Evolutionary conservation across 2,113 vertebrate genomes (phyloP).

Genomic region (Tetrax tetrax): DNA sequence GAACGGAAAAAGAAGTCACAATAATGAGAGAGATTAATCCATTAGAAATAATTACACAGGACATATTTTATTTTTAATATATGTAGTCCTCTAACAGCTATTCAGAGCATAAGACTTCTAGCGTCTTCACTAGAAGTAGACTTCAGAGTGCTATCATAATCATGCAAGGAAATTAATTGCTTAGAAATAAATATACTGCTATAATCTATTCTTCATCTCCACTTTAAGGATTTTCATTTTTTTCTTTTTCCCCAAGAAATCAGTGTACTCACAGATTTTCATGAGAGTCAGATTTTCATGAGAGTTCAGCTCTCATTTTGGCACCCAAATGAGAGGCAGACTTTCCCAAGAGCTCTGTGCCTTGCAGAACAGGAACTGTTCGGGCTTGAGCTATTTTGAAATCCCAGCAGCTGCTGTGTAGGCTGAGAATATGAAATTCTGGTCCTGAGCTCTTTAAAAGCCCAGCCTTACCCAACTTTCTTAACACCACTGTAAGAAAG

Average conservation of each 20-base stretch:
- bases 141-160: neutral
- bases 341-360: neutral
- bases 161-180: neutral
- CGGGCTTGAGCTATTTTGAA: conserved; percentile 59
- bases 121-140: too few species aligned
- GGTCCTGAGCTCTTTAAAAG: conserved; percentile 7
- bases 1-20: neutral
- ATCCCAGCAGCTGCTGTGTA: conserved; percentile 59
- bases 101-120: neutral
- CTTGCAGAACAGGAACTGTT: conserved; percentile 25
- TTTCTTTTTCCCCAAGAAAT: neutral
- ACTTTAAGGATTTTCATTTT: neutral
- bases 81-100: neutral
- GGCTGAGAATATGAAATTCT: conserved; percentile 49
- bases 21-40: neutral
- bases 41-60: neutral
- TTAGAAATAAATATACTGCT: neutral
- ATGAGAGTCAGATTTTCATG: neutral
- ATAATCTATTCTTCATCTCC: neutral
- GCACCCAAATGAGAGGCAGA: conserved; percentile 34
- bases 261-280: neutral
- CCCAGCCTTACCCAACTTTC: neutral
- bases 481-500: neutral
- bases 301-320: conserved; percentile 34
- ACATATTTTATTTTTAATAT: neutral